Conservation (phyloP, 1,140 invertebrate genomes). For the Rhagoletis zephyria region DNA sequence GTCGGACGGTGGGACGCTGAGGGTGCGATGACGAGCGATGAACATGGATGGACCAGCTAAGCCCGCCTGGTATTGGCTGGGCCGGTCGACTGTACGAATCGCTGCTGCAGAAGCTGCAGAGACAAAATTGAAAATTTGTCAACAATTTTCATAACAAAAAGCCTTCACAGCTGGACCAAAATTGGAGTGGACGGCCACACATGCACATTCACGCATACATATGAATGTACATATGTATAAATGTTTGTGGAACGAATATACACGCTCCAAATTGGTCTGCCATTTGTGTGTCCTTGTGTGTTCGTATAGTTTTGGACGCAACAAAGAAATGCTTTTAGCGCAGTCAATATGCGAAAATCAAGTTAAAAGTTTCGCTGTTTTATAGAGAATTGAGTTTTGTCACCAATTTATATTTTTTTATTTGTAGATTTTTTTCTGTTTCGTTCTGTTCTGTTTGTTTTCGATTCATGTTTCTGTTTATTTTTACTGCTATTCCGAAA, state of each 20-base stretch:
- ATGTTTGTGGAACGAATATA: too few relatives aligned
- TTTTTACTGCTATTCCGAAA: not conserved
- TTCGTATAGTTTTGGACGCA: slow-evolving; percentile 57
- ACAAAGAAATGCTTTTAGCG: slow-evolving; percentile 71
- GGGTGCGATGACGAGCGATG: too few relatives aligned
- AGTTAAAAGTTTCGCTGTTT: slow-evolving; percentile 66
- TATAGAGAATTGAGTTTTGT: slow-evolving; percentile 69
- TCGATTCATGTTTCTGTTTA: not conserved
- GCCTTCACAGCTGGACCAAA: not conserved
- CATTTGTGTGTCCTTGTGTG: not conserved
- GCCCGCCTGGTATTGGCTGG: not conserved
- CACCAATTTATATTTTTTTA: not conserved
- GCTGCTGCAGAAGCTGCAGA: slow-evolving; percentile 1
- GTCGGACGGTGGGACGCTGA: too few relatives aligned
- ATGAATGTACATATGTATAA: too few relatives aligned
- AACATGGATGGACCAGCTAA: too few relatives aligned
- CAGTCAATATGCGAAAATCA: slow-evolving; percentile 66
- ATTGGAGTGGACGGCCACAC: not conserved
- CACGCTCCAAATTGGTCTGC: not conserved
- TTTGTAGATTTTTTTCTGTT: not conserved
- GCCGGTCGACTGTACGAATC: not conserved
- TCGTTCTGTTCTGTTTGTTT: not conserved
- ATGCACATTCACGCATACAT: not conserved
- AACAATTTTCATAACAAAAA: slow-evolving; percentile 51
- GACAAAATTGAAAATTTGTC: slow-evolving; percentile 48